phyloP scores from a whole-genome alignment of 2,113 vertebrate genomes.

The Phalacrocorax pelagicus region DNA sequence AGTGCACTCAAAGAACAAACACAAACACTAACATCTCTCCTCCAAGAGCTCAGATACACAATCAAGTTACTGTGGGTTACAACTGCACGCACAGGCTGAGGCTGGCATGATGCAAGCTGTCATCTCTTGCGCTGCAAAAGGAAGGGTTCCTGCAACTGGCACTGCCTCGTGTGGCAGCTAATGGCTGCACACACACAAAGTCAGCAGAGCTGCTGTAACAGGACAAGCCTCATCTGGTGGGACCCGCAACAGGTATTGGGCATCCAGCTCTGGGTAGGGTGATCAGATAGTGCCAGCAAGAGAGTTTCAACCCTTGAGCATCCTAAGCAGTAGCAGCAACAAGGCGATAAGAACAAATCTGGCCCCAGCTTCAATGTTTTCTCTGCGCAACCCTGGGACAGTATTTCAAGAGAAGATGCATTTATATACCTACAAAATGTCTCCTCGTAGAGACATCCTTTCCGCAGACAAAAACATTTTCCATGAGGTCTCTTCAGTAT shows the following conservation, averaged over 20 bases:
- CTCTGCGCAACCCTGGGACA: not conserved
- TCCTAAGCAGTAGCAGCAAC: not conserved
- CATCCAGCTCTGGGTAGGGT: not conserved
- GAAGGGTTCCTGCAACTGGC: not conserved
- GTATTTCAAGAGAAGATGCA: not conserved
- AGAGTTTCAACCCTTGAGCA: not conserved
- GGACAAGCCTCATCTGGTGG: not conserved
- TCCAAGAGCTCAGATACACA: not conserved
- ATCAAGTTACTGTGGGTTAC: not conserved
- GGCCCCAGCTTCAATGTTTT: not conserved
- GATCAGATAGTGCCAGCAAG: not conserved
- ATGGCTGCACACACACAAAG: not conserved
- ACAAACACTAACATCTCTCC: not conserved
- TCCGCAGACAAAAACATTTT: not conserved
- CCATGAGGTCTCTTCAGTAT: not conserved
- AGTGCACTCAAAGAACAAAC: fast-evolving
- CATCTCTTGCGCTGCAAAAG: not conserved
- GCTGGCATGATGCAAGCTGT: not conserved
- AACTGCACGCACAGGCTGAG: not conserved
- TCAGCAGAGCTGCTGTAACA: not conserved
- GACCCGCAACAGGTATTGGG: fast-evolving
- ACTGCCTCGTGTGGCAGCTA: not conserved
- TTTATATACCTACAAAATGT: not conserved
- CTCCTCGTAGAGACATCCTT: not conserved
- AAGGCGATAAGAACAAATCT: not conserved